phyloP scores from a whole-genome alignment of 2,888 invertebrate species.

The Therioaphis trifolii region DNA sequence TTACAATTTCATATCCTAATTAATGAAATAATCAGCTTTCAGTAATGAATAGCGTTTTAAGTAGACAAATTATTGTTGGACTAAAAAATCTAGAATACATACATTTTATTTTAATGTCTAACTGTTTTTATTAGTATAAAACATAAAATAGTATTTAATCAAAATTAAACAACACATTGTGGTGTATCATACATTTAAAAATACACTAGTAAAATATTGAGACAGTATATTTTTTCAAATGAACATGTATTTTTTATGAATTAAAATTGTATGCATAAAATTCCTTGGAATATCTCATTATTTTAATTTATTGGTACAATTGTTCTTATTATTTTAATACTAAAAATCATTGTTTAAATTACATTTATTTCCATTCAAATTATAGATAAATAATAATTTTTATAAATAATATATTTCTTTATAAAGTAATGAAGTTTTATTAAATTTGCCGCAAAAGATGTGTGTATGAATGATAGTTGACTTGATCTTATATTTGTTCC shows the following conservation, averaged over 20 bases:
- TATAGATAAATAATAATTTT: not conserved
- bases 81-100: not conserved
- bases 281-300: constrained; percentile 18
- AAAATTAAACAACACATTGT: no score
- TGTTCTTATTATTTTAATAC: not conserved
- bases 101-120: not conserved
- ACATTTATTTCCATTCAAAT: not conserved
- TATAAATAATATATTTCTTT: not conserved
- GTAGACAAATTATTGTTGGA: not conserved
- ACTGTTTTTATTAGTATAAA: no score
- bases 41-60: not conserved
- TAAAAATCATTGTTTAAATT: not conserved
- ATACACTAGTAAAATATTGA: no score
- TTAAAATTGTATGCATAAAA: no score
- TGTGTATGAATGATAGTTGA: constrained; percentile 50
- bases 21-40: not conserved
- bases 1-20: not conserved
- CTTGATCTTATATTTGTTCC: not conserved
- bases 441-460: constrained; percentile 26
- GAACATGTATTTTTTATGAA: no score
- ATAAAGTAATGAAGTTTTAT: not conserved
- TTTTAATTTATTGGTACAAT: not conserved
- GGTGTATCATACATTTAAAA: no score
- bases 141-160: no score
- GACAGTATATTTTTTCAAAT: no score